These are phyloP conservation scores for Anableps anableps DNA, from an alignment of 2,797 vertebrate genomes.

Conservation along the genomic window DNA sequence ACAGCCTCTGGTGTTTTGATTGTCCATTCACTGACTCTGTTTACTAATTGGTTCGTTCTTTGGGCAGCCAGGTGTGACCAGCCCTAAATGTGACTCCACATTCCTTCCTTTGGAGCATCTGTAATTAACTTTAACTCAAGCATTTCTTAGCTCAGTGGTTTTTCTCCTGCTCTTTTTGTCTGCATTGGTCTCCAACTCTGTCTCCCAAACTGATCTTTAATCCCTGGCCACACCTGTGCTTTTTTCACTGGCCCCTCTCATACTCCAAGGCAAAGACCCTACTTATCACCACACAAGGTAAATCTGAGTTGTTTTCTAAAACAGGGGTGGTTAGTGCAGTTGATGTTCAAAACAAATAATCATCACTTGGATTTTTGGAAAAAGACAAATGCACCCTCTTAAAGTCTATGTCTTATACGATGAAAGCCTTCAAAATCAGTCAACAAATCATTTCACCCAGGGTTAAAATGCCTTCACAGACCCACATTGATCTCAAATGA, in stretches of 20 bases:
- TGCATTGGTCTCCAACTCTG: conserved; percentile 27
- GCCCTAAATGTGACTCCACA: conserved; percentile 74
- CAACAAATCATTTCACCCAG: conserved; percentile 1
- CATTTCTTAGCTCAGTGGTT: conserved; percentile 67
- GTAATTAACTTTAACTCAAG: conserved; percentile 79
- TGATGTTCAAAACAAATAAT: conserved; percentile 13
- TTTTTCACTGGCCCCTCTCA: conserved; percentile 56
- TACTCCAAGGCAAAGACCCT: conserved; percentile 58
- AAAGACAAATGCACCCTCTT: conserved; percentile 8
- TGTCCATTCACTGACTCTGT: conserved; percentile 60
- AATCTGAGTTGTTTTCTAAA: conserved; percentile 37
- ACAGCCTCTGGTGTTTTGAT: conserved; percentile 52
- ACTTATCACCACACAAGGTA: conserved; percentile 40
- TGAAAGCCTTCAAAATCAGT: background rate
- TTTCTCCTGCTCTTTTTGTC: conserved; percentile 74
- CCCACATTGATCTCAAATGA: conserved; percentile 54
- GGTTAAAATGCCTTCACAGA: conserved; percentile 26
- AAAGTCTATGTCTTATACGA: background rate
- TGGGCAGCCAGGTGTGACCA: conserved; percentile 76
- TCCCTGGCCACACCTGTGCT: conserved; percentile 76
- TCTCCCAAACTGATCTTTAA: conserved; percentile 68
- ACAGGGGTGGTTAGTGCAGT: conserved; percentile 7
- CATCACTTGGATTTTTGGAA: background rate
- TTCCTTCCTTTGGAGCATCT: conserved; percentile 75
- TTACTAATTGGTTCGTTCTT: conserved; percentile 69